These are phyloP conservation scores for Cirrhinus mrigala DNA, from an alignment of 2,797 vertebrate genomes.

Conservation along the genomic window DNA sequence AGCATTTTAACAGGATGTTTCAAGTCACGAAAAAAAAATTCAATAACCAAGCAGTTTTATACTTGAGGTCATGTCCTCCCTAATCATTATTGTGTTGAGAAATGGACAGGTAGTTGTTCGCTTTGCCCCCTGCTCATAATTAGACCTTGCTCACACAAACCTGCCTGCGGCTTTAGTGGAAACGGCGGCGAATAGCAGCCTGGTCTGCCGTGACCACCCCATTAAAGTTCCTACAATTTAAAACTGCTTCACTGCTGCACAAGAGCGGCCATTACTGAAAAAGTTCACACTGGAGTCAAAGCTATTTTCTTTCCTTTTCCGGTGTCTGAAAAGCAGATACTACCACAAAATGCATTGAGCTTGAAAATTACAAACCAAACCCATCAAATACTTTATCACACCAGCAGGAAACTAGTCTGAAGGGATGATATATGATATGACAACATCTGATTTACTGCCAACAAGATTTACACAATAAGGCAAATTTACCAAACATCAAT, in stretches of 20 bases:
- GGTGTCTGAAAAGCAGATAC: slow-evolving; percentile 1
- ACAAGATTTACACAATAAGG: not conserved
- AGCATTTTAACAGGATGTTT: not conserved
- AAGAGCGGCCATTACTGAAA: slow-evolving; percentile 4
- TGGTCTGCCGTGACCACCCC: slow-evolving; percentile 27
- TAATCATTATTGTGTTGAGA: slow-evolving; percentile 27
- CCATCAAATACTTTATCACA: slow-evolving; percentile 8
- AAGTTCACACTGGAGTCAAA: slow-evolving; percentile 38
- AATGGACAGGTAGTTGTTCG: slow-evolving; percentile 27
- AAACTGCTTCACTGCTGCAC: slow-evolving; percentile 22
- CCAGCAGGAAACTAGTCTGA: slow-evolving; percentile 19
- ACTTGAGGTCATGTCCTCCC: slow-evolving; percentile 16
- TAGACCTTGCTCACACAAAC: slow-evolving; percentile 27
- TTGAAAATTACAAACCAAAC: slow-evolving; percentile 15
- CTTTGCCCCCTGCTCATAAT: slow-evolving; percentile 18
- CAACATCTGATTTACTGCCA: not conserved
- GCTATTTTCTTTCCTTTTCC: slow-evolving; percentile 13
- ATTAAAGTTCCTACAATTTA: slow-evolving; percentile 49
- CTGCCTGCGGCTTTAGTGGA: slow-evolving; percentile 55
- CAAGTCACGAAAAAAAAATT: not conserved
- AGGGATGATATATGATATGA: not conserved
- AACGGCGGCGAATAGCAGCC: not conserved
- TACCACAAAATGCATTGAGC: slow-evolving; percentile 18
- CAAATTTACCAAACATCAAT: not conserved
- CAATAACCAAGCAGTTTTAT: not conserved